phyloP scores from a whole-genome alignment of 2,888 invertebrate species.

The Anagyrus pseudococci region DNA sequence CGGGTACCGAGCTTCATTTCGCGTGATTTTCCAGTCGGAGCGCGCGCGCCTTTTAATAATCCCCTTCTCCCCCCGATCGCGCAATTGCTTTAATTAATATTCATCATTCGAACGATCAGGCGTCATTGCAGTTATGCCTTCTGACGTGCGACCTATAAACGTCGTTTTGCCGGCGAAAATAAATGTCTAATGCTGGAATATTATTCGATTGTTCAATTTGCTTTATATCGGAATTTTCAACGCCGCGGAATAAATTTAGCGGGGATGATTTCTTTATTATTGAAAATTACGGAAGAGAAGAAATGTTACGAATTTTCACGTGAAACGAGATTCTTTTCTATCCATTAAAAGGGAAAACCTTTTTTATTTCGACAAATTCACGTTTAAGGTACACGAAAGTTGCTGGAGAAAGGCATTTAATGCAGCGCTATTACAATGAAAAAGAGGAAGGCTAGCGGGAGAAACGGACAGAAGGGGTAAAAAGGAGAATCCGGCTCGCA shows the following conservation, averaged over 20 bases:
- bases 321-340: too few species aligned
- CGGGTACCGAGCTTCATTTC: background rate
- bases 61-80: background rate
- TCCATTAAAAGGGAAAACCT: background rate
- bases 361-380: background rate
- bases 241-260: too few species aligned
- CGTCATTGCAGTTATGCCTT: background rate
- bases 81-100: slow-evolving; percentile 27
- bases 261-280: too few species aligned
- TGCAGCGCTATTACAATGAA: slow-evolving; percentile 12
- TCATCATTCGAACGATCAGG: background rate
- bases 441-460: background rate
- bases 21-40: slow-evolving; percentile 13
- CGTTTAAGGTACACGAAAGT: background rate
- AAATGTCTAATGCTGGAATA: too few species aligned
- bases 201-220: too few species aligned
- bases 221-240: too few species aligned
- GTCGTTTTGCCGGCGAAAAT: background rate
- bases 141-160: background rate
- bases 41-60: slow-evolving; percentile 12
- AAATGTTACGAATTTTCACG: too few species aligned
- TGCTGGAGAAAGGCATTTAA: slow-evolving; percentile 4
- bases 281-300: too few species aligned
- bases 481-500: slow-evolving; percentile 1
- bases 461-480: background rate